Evolutionary conservation across 2,888 invertebrate genomes (phyloP).

Genomic region (Eilema depressum): DNA sequence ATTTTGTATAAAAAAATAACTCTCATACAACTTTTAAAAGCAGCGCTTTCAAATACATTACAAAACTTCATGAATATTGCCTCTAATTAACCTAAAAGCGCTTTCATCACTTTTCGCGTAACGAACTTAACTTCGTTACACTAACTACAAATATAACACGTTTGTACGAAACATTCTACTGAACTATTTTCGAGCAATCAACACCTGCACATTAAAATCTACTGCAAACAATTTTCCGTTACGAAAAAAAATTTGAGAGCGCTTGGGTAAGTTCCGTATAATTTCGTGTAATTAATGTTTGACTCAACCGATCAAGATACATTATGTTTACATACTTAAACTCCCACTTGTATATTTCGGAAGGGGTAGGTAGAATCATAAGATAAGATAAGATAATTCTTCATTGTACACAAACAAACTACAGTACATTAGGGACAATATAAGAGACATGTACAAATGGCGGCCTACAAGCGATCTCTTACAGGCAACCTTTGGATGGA

Average conservation of each 20-base stretch:
- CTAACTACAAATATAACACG: slow-evolving; percentile 33
- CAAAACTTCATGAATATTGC: slow-evolving; percentile 15
- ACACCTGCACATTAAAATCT: slow-evolving; percentile 69
- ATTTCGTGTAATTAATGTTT: slow-evolving; percentile 4
- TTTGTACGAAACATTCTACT: slow-evolving; percentile 53
- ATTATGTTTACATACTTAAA: too few relatives aligned
- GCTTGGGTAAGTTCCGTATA: slow-evolving; percentile 21
- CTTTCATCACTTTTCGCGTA: slow-evolving; percentile 35
- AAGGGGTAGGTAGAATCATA: too few relatives aligned
- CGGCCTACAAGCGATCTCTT: too few relatives aligned
- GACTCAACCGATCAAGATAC: neutral
- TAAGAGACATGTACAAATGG: too few relatives aligned
- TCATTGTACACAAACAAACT: too few relatives aligned
- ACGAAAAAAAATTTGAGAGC: slow-evolving; percentile 53
- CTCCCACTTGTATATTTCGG: too few relatives aligned
- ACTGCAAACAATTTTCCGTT: slow-evolving; percentile 62
- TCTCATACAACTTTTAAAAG: neutral
- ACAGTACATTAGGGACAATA: too few relatives aligned
- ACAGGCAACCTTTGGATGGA: too few relatives aligned
- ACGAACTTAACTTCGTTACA: slow-evolving; percentile 38
- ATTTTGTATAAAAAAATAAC: neutral
- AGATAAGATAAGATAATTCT: too few relatives aligned
- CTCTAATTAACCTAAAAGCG: slow-evolving; percentile 33
- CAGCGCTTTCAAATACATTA: slow-evolving; percentile 13
- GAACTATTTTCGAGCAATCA: slow-evolving; percentile 68